phyloP scores from a whole-genome alignment of 2,797 vertebrate species.

The Bothrops alternatus region DNA sequence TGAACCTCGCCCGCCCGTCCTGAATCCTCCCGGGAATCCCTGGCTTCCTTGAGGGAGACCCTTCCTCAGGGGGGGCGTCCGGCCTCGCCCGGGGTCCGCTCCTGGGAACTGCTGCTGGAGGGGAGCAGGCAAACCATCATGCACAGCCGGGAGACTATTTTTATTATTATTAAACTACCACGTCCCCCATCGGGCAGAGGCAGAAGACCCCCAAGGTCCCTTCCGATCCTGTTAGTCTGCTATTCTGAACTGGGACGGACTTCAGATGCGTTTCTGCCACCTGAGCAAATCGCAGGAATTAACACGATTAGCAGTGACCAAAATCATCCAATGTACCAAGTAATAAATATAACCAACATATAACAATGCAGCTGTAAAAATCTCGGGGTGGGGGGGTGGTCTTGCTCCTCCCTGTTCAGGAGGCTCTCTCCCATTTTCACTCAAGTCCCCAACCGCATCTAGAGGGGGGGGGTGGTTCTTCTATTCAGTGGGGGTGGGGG shows the following conservation, averaged over 20 bases:
- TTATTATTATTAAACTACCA: neutral
- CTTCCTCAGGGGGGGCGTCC: too few species aligned
- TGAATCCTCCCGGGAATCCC: too few species aligned
- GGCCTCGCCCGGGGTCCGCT: neutral
- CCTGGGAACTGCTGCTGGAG: neutral
- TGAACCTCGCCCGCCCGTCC: too few species aligned
- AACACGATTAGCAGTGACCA: neutral
- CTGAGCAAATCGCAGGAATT: neutral
- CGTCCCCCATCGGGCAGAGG: too few species aligned
- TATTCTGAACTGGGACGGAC: neutral
- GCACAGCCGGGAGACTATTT: neutral
- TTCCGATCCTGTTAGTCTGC: neutral
- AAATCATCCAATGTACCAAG: neutral
- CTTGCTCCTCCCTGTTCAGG: neutral
- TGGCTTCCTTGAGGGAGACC: too few species aligned
- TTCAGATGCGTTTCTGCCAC: neutral
- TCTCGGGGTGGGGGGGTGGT: accelerated
- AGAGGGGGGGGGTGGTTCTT: neutral
- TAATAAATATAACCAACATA: neutral
- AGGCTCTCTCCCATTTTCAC: neutral
- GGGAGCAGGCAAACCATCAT: neutral
- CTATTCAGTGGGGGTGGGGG: too few species aligned
- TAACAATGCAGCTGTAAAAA: neutral
- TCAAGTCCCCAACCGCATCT: neutral
- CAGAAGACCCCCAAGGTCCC: neutral